Evolutionary conservation across 1,140 invertebrate genomes (phyloP), one percentile per base, ranked within the genome.

Genomic region (Neuroterus valhalla): DNA sequence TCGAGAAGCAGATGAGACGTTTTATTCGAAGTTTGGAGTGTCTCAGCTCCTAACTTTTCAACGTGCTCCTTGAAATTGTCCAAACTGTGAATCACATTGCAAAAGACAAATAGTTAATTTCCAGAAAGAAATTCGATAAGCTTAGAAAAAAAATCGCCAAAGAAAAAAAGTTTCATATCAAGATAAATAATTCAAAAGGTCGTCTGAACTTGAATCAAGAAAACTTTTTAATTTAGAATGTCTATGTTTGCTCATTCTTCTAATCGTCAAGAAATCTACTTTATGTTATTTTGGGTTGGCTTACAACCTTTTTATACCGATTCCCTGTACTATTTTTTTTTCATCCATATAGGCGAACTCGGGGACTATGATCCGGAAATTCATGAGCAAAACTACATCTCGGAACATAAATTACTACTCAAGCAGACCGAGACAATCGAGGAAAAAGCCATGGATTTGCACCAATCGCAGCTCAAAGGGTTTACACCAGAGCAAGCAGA

Each of bases 381-480:
- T 78, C 96, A 98, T 88, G 91, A 93, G 66, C 95, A 94, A 0
- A 96, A 97, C 85, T 99, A 99, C 90, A 94, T 98, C 8, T 94
- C 95, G 42, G 96, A 97, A 87, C 94, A 98, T 90, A 96, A 97
- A 88, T 92, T 99, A 76, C 90, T 98, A 38, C 91, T 98, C 48
- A 97, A 98, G 87, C 98, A 99, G 91, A 98, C 97, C 11, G 93
- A 95, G 80, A 90, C 93, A 52, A 96, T 98, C 78, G 98, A 99
- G 89, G 95, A 96, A 76, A 95, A 96, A 88, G 96, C 96, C 48
- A 94, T 95, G 91, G 96, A 98, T 80, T 89, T 97, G 68, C 97
- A 99, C 89, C 93, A 96, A 85, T 96, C 94, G 80, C 91, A 93
- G 71, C 90, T 96, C 11, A 94, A 94, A 83, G 94, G 94, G 17